phyloP scores from a whole-genome alignment of 2,113 vertebrate genomes.

The Caloenas nicobarica region DNA sequence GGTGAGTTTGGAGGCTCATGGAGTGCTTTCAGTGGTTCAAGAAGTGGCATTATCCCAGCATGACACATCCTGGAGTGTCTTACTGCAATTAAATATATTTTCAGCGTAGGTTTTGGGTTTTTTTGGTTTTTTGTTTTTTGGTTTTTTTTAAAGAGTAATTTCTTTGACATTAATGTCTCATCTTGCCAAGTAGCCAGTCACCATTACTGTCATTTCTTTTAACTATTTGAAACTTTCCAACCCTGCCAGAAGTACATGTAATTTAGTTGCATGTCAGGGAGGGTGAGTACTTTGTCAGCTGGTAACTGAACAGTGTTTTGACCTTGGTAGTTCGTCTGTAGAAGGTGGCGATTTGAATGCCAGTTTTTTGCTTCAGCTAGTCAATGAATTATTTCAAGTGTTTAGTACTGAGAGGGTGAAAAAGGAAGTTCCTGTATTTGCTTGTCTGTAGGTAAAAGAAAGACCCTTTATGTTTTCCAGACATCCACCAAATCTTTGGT shows the following conservation, averaged over 20 bases:
- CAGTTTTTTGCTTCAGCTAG: constrained; percentile 4
- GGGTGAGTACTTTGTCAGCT: not conserved
- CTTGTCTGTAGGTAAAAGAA: constrained; percentile 21
- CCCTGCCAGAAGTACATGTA: constrained; percentile 41
- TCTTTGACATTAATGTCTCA: constrained; percentile 79
- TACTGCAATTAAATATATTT: constrained; percentile 83
- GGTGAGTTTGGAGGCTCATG: constrained; percentile 82
- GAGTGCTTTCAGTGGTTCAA: constrained; percentile 86
- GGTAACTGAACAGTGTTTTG: not conserved
- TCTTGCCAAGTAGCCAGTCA: constrained; percentile 77
- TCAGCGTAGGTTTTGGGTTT: constrained; percentile 59
- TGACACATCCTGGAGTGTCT: constrained; percentile 84
- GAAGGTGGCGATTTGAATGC: not conserved
- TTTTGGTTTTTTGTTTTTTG: not conserved
- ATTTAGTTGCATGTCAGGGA: constrained; percentile 25
- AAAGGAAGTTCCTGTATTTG: constrained; percentile 28
- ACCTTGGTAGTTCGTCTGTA: constrained; percentile 26
- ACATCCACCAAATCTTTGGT: constrained; percentile 14
- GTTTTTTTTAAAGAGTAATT: constrained; percentile 77
- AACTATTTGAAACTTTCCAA: constrained; percentile 70
- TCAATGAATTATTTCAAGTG: constrained; percentile 27
- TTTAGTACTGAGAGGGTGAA: not conserved
- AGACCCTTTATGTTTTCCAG: not conserved
- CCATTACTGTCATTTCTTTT: constrained; percentile 65
- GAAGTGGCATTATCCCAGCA: constrained; percentile 86